Base-by-base conservation (phyloP, 2,113 vertebrate genomes). In the Platichthys stellatus region DNA sequence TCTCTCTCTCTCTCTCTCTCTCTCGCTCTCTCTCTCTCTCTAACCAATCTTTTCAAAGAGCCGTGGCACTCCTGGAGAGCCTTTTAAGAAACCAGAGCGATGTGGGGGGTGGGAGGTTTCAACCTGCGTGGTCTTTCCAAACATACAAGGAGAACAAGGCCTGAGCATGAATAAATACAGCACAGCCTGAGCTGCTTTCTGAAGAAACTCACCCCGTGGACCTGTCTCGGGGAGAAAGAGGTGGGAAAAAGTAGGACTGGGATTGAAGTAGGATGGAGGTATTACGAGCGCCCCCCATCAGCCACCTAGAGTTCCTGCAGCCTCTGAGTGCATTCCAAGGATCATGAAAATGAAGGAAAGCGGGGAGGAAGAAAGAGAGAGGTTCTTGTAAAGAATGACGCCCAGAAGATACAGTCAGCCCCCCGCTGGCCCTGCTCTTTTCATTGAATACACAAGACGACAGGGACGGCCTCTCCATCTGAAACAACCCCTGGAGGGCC, bases 361-460 rank as follows among this genome's bases (percentile, higher is more conserved):
- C n/a, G 64, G 64, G 68, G 47, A 54, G 59, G 59, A 61, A 78
- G 67, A 80, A 69, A 74, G 71, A 89, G 54, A 56, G 51, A 62
- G 45, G 67, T 66, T 74, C 83, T 79, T 88, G 80, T 79, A 90
- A 82, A 86, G 81, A 64, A 76, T 65, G 85, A 82, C 76, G 88
- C 84, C 83, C 78, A 88, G 79, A 77, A 89, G 82, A 90, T 86
- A 72, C 83, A 82, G 85, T 76, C 80, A 56, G 76, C 65, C 83
- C 75, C 86, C 80, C 35, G 28, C 75, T 59, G 74, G 58, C 69
- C 13, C 57, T 64, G 61, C 74, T 85, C 88, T 85, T 90, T 93
- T 93, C 87, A 92, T 57, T 77, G 72, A 86, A 88, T 83, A 90
- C 87, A 90, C 83, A 87, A 86, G 86, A 86, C 77, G 81, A 91